These are phyloP conservation scores for Pluvialis apricaria DNA, from an alignment of 2,113 vertebrate species.

Conservation along the genomic window DNA sequence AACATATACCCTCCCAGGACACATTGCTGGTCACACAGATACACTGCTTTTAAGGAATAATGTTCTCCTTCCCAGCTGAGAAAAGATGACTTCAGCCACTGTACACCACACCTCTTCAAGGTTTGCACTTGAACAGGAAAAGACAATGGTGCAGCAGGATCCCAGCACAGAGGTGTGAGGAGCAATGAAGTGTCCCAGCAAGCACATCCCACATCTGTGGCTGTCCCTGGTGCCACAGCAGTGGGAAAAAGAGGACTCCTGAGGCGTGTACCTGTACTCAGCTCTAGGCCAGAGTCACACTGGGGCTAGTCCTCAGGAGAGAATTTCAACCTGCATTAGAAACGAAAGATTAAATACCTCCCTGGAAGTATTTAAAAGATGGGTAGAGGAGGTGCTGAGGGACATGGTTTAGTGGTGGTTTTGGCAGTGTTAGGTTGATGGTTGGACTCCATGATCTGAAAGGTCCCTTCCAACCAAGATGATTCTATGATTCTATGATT, in stretches of 20 bases:
- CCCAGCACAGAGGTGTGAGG: neutral
- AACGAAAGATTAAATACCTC: too few relatives aligned
- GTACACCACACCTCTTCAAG: neutral
- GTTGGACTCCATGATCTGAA: too few relatives aligned
- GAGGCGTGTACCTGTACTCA: neutral
- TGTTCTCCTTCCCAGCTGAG: neutral
- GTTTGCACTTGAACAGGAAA: neutral
- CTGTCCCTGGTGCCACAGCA: fast-evolving
- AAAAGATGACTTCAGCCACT: neutral
- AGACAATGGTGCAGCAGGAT: neutral
- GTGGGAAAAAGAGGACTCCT: neutral
- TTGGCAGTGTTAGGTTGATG: too few relatives aligned
- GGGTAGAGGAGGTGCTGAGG: too few relatives aligned
- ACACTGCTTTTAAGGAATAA: neutral
- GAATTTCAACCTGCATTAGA: neutral
- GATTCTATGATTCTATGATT: too few relatives aligned
- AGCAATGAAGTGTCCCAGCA: neutral
- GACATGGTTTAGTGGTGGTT: too few relatives aligned
- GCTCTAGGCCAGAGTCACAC: neutral
- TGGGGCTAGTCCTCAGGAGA: neutral
- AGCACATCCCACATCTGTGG: neutral
- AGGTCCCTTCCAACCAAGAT: too few relatives aligned
- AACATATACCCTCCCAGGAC: neutral
- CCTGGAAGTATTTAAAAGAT: too few relatives aligned
- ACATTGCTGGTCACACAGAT: neutral